Conservation (phyloP, 2,113 vertebrate genomes). For the Hepsetus odoe region DNA sequence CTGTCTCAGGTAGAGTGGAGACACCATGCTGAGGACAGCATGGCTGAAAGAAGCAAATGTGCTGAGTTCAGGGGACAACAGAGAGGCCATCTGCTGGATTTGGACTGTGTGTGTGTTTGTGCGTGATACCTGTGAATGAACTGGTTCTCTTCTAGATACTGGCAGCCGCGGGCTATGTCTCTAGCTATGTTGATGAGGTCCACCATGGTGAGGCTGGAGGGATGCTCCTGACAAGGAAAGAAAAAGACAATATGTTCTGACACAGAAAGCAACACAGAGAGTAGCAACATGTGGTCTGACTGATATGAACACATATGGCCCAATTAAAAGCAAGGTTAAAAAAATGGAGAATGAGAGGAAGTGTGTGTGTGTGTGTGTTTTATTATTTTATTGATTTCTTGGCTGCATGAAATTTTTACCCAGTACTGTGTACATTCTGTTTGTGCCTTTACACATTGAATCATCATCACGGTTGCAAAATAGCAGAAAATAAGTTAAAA, state of each 20-base stretch:
- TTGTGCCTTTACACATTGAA: too few species aligned
- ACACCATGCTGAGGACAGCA: background rate
- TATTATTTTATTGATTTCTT: too few species aligned
- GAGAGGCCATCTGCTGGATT: constrained; percentile 31
- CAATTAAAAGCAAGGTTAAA: background rate
- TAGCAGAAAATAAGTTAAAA: too few species aligned
- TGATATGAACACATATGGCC: background rate
- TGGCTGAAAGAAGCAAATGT: constrained; percentile 9
- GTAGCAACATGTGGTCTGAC: background rate
- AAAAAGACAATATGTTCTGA: constrained; percentile 6
- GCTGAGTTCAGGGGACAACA: constrained; percentile 32
- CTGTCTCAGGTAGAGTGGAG: constrained; percentile 24
- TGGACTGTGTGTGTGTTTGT: background rate
- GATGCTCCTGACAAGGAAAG: constrained; percentile 81
- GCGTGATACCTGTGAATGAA: constrained; percentile 93
- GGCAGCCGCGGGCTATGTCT: constrained; percentile 95
- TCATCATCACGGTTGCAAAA: too few species aligned
- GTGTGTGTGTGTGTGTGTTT: too few species aligned
- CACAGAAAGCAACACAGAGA: constrained; percentile 3
- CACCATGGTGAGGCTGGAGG: constrained; percentile 92
- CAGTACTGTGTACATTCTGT: too few species aligned
- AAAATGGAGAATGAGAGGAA: background rate
- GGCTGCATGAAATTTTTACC: too few species aligned
- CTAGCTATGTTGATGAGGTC: constrained; percentile 93
- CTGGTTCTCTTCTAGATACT: constrained; percentile 97